Base-by-base conservation (phyloP, 2,113 vertebrate genomes). In the Engraulis encrasicolus region DNA sequence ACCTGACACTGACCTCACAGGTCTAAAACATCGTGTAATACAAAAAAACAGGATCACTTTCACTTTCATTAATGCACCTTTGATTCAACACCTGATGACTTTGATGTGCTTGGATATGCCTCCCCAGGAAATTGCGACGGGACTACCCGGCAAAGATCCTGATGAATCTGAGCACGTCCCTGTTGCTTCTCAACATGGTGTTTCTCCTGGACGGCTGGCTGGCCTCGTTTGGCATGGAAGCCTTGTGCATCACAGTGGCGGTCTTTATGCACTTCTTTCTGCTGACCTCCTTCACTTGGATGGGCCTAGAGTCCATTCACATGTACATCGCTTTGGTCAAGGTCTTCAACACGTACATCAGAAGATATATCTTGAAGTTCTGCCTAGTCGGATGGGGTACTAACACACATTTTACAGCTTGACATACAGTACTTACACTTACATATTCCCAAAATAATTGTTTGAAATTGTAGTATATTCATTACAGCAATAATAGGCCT, bases 291-390 rank as follows among this genome's bases (percentile, higher is more conserved):
- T 99, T 99, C 89, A 99, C 98, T 0, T 99, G 98, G 98, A 99
- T 99, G 98, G 98, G 96, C 6, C 91, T 99, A 12, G 98, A 99
- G 93, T 98, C 98, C 0, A 92, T 99, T 82, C 98, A 99, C 90
- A 99, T 99, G 98, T 99, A 99, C 92, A 99, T 99, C 50, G 98
- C 98, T 1, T 91, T 99, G 52, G 98, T 99, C 84, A 99, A 99
- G 90, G 98, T 99, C 7, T 99, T 99, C 90, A 99, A 99, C 92
- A 99, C 97, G 0, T 99, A 99, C 82, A 98, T 99, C 61, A 95
- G 97, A 34, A 87, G 97, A 84, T 99, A 99, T 84, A 97, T 99
- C 88, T 94, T 99, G 74, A 99, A 99, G 92, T 99, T 99, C 90
- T 99, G 98, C 95, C 90, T 99, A 78, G 91, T 99, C 31, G 98